A percentile compares a stretch with the other conserved stretches of the same genome.
phyloP scores from a whole-genome alignment of 1,140 invertebrate species.

The Gryon sp. region DNA sequence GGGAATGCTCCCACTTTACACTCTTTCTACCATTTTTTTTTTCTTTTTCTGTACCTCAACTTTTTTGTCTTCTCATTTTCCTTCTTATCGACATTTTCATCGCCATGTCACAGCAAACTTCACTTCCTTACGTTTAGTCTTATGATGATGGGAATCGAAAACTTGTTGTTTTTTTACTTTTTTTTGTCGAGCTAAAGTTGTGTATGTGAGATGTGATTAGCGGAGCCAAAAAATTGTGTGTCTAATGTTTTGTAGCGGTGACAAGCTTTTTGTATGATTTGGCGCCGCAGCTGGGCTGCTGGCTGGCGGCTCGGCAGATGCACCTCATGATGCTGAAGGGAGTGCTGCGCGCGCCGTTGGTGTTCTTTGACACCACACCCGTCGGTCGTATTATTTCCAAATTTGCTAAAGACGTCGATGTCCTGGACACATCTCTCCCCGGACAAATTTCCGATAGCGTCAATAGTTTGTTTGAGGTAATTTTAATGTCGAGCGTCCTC shows the following conservation, averaged over 20 bases:
- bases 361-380: slow-evolving; percentile 94
- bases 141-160: no score
- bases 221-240: slow-evolving; percentile 27
- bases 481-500: slow-evolving; percentile 66
- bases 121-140: slow-evolving; percentile 46
- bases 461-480: slow-evolving; percentile 91
- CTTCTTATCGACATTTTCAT: slow-evolving; percentile 25
- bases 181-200: neutral
- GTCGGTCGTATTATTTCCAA: slow-evolving; percentile 91
- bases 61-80: slow-evolving; percentile 39
- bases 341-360: slow-evolving; percentile 87
- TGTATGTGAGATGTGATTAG: neutral
- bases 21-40: slow-evolving; percentile 29
- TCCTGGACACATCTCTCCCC: slow-evolving; percentile 87
- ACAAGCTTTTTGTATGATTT: slow-evolving; percentile 85
- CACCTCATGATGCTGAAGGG: slow-evolving; percentile 88
- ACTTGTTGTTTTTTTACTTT: no score
- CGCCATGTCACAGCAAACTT: slow-evolving; percentile 61
- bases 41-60: slow-evolving; percentile 42
- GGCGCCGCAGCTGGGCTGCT: slow-evolving; percentile 85
- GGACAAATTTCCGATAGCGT: slow-evolving; percentile 85
- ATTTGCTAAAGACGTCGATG: slow-evolving; percentile 89
- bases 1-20: slow-evolving; percentile 63
- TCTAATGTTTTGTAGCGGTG: slow-evolving; percentile 83
- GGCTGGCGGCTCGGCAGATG: slow-evolving; percentile 86